phyloP scores from a whole-genome alignment of 2,797 vertebrate genomes.

The Spatula versicolor region DNA sequence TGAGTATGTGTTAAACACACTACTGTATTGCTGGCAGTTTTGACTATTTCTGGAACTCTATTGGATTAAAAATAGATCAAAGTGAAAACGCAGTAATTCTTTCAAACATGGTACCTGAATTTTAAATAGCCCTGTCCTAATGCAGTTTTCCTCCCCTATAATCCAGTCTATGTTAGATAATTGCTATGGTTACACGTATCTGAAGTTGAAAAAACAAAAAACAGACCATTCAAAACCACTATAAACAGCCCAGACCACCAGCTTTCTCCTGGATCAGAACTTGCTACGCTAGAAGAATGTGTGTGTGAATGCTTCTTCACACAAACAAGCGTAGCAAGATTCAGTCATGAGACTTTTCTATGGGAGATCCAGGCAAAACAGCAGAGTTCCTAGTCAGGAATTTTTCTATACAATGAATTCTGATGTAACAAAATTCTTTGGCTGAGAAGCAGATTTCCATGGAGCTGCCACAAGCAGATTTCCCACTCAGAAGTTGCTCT shows the following conservation, averaged over 20 bases:
- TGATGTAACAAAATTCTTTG: not conserved
- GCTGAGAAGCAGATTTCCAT: not conserved
- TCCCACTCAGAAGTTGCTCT: not conserved
- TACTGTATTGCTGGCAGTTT: not conserved
- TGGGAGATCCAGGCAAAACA: not conserved
- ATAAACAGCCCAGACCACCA: not conserved
- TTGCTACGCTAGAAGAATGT: not conserved
- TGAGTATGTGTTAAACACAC: not conserved
- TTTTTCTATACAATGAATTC: not conserved
- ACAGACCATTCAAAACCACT: not conserved
- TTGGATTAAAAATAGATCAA: conserved; percentile 48
- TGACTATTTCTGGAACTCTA: not conserved
- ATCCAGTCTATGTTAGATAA: conserved; percentile 19
- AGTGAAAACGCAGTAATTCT: not conserved
- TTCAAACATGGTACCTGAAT: conserved; percentile 35
- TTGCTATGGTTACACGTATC: conserved; percentile 18
- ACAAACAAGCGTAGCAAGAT: not conserved
- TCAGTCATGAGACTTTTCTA: not conserved
- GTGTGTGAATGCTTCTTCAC: not conserved
- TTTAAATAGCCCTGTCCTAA: conserved; percentile 41
- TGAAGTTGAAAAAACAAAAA: not conserved
- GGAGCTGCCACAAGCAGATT: not conserved
- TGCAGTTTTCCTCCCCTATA: conserved; percentile 24
- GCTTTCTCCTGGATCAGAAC: conserved; percentile 26
- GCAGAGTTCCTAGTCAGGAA: not conserved